Evolutionary conservation across 2,113 vertebrate species (phyloP).

Genomic region (Falcunculus frontatus): DNA sequence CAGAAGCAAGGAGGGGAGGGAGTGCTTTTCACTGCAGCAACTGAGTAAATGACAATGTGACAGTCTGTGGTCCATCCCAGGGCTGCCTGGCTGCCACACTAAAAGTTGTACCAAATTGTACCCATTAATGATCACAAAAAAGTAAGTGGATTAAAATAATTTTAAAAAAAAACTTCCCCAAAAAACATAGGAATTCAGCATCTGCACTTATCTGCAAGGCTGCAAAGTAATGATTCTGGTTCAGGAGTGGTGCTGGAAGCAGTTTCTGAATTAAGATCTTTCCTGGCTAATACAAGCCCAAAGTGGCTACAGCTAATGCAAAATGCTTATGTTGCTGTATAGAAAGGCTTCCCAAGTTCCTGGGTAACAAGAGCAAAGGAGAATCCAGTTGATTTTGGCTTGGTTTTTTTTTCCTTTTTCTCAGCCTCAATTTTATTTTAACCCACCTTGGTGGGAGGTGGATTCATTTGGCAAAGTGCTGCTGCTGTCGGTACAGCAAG

Average conservation of each 20-base stretch:
- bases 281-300: background rate
- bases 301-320: background rate
- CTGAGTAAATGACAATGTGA: rapidly evolving
- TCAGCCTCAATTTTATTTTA: background rate
- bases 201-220: background rate
- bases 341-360: background rate
- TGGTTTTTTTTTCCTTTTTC: background rate
- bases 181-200: background rate
- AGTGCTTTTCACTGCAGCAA: background rate
- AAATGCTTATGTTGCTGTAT: background rate
- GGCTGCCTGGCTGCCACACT: background rate
- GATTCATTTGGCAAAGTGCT: background rate
- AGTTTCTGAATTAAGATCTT: background rate
- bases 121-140: background rate
- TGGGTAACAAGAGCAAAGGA: background rate
- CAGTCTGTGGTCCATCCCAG: background rate
- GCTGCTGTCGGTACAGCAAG: background rate
- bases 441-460: background rate
- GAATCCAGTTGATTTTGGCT: background rate
- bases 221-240: background rate
- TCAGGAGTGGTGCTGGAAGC: background rate
- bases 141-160: background rate
- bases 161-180: background rate
- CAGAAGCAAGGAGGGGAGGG: background rate
- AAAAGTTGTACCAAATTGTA: background rate